phyloP scores from a whole-genome alignment of 2,113 vertebrate genomes.

The Pelvicachromis taeniatus region DNA sequence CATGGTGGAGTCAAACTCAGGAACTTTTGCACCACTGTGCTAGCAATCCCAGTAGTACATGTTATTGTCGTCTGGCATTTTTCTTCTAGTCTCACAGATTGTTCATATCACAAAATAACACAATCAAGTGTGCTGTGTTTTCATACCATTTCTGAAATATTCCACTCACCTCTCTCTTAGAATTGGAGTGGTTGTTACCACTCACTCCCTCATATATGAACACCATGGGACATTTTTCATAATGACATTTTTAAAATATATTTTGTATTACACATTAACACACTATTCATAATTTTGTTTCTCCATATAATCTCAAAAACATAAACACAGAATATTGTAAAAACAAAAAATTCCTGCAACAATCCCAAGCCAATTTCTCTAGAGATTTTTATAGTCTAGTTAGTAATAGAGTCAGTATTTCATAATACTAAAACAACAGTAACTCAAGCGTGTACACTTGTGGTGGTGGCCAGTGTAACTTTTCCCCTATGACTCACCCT shows the following conservation, averaged over 20 bases:
- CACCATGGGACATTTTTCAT: background rate
- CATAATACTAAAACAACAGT: background rate
- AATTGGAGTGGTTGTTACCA: background rate
- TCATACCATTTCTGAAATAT: background rate
- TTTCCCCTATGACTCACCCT: slow-evolving; percentile 15
- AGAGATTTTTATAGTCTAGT: background rate
- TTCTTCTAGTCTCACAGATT: background rate
- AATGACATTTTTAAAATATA: background rate
- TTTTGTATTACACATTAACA: background rate
- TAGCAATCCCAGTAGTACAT: background rate
- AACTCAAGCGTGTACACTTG: background rate
- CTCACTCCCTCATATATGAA: background rate
- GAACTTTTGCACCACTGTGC: background rate
- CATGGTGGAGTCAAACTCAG: background rate
- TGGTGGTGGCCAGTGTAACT: background rate
- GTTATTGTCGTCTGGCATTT: background rate
- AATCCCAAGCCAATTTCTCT: background rate
- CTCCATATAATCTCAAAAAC: background rate
- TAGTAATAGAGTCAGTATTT: background rate
- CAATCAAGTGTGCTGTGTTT: background rate
- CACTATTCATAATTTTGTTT: background rate
- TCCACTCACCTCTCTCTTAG: background rate
- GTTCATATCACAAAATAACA: background rate
- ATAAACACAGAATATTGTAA: background rate
- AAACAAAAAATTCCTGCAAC: background rate